Evolutionary conservation across 2,797 vertebrate species (phyloP).

Genomic region (Rhynchotus rufescens): DNA sequence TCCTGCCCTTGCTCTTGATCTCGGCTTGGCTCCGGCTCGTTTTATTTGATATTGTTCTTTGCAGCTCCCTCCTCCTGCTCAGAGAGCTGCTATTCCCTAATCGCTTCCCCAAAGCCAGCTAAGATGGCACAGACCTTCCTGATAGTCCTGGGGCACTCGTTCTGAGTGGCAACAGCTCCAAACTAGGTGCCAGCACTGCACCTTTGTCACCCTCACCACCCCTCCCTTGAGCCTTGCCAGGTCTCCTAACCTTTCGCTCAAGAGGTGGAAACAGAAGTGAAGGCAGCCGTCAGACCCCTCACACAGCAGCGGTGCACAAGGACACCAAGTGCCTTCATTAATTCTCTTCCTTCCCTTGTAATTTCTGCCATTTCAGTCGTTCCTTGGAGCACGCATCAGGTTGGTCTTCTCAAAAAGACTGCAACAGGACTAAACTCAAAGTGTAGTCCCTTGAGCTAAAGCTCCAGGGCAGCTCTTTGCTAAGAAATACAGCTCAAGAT

Average conservation of each 20-base stretch:
- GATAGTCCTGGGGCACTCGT: background rate
- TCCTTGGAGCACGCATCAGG: background rate
- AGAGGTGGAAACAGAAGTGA: background rate
- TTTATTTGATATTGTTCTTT: background rate
- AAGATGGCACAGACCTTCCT: background rate
- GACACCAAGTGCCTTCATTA: background rate
- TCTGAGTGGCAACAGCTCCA: background rate
- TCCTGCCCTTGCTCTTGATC: fast-evolving
- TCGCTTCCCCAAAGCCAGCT: background rate
- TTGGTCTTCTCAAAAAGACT: background rate
- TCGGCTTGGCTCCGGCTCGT: background rate
- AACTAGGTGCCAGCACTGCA: background rate
- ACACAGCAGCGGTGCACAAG: background rate
- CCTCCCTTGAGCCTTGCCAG: background rate
- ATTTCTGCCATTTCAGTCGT: background rate
- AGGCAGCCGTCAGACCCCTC: background rate
- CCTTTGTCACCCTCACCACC: background rate
- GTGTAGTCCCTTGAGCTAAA: background rate
- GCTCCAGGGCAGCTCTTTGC: background rate
- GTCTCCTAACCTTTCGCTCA: background rate
- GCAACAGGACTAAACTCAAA: background rate
- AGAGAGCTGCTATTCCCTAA: background rate
- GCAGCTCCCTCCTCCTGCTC: background rate
- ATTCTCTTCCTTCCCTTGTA: background rate
- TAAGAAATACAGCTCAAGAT: background rate